Percentiles rank a stretch among this genome's conserved stretches.
Evolutionary conservation across 2,888 invertebrate species (phyloP).

Genomic region (Gastracanthus pulcherrimus): DNA sequence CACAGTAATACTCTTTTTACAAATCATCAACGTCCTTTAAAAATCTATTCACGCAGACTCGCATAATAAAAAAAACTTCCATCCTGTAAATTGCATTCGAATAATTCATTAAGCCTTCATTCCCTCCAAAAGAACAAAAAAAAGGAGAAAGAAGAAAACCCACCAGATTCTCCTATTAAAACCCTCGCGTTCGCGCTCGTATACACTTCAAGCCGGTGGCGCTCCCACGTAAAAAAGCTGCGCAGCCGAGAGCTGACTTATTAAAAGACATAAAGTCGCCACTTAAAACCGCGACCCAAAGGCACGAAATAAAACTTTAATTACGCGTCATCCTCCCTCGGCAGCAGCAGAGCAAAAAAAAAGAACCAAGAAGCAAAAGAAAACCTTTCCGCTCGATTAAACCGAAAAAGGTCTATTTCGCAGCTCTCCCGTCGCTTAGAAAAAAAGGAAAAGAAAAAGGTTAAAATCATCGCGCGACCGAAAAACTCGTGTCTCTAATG

Average conservation of each 20-base stretch:
- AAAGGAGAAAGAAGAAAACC: not conserved
- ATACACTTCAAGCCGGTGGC: not conserved
- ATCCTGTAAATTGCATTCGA: slow-evolving; percentile 28
- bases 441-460: slow-evolving; percentile 19
- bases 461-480: slow-evolving; percentile 28
- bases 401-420: slow-evolving; percentile 18
- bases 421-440: slow-evolving; percentile 26
- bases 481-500: slow-evolving; percentile 44
- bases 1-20: too few relatives aligned
- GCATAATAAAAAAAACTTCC: not conserved
- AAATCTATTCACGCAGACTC: not conserved
- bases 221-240: slow-evolving; percentile 1
- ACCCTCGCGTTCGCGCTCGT: not conserved
- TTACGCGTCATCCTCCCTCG: slow-evolving; percentile 42
- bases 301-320: slow-evolving; percentile 50
- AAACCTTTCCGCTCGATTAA: slow-evolving; percentile 46
- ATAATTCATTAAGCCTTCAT: slow-evolving; percentile 35
- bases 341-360: slow-evolving; percentile 7
- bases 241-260: slow-evolving; percentile 39
- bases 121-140: not conserved
- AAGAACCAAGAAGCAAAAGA: not conserved
- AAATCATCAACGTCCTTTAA: not conserved
- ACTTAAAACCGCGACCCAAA: slow-evolving; percentile 39
- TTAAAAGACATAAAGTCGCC: slow-evolving; percentile 53
- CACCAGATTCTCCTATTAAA: slow-evolving; percentile 12